Evolutionary conservation across 2,888 invertebrate species (phyloP).

Genomic region (Cerastis leucographa): DNA sequence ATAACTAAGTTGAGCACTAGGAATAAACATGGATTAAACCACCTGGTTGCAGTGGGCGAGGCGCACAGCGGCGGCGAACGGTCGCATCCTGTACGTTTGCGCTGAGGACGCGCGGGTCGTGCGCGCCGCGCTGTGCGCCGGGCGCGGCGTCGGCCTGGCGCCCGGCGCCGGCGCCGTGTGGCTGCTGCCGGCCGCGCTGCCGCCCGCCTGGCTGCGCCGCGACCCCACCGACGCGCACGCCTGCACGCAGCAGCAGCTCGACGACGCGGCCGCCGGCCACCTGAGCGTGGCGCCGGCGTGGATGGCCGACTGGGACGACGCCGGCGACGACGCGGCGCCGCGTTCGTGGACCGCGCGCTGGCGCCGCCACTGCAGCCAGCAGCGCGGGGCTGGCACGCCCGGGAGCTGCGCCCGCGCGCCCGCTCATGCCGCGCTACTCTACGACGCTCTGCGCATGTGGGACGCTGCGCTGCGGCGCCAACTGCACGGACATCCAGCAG

Average conservation of each 20-base stretch:
- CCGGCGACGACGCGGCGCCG: constrained; percentile 31
- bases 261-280: constrained; percentile 72
- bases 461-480: constrained; percentile 74
- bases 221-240: constrained; percentile 92
- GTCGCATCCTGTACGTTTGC: constrained; percentile 95
- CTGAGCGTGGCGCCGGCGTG: constrained; percentile 78
- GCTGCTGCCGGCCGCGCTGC: constrained; percentile 95
- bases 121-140: constrained; percentile 95
- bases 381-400: constrained; percentile 45
- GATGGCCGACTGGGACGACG: constrained; percentile 72
- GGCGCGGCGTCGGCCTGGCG: constrained; percentile 93
- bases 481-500: constrained; percentile 70
- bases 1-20: not conserved
- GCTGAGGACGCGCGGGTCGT: constrained; percentile 94
- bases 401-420: constrained; percentile 49
- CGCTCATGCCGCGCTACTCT: constrained; percentile 81
- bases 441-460: constrained; percentile 83
- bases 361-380: constrained; percentile 43
- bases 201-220: constrained; percentile 91
- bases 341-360: constrained; percentile 35
- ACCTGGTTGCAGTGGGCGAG: constrained; percentile 77
- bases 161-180: constrained; percentile 94
- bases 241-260: constrained; percentile 80
- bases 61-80: constrained; percentile 81
- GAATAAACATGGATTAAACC: not conserved